Percentiles rank a stretch among this genome's conserved stretches.
These are phyloP conservation scores for Silurus asotus DNA, from an alignment of 2,113 vertebrate genomes.

Conservation along the genomic window DNA sequence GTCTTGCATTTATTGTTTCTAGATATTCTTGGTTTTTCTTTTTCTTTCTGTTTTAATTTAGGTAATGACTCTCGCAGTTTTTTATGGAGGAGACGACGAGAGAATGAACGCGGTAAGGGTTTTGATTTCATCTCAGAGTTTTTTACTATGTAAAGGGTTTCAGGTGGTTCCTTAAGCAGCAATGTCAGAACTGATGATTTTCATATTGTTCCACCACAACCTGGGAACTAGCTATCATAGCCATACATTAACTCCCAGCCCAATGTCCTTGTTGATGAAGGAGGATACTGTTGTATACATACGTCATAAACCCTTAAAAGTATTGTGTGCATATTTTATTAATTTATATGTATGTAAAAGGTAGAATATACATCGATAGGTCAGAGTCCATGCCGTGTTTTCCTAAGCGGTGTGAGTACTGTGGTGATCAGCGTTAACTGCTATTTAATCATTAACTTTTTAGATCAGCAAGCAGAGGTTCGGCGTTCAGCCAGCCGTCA, in stretches of 20 bases:
- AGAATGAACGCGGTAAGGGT: constrained; percentile 69
- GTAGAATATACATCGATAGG: neutral
- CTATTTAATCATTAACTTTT: constrained; percentile 40
- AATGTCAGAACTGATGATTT: neutral
- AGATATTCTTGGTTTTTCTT: neutral
- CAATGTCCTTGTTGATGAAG: neutral
- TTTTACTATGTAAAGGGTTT: neutral
- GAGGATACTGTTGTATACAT: neutral
- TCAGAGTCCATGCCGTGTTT: constrained; percentile 5
- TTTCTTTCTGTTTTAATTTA: constrained; percentile 45
- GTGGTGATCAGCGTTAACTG: constrained; percentile 13
- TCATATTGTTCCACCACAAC: neutral
- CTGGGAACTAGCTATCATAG: neutral
- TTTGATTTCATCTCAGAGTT: neutral
- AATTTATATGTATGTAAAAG: constrained; percentile 2
- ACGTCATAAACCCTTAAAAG: neutral
- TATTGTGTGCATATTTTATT: neutral
- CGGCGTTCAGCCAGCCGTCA: constrained; percentile 66
- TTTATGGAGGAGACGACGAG: constrained; percentile 73
- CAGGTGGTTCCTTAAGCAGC: neutral
- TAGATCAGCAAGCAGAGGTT: constrained; percentile 69
- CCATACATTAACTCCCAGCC: neutral
- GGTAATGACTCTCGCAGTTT: constrained; percentile 74
- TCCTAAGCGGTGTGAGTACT: neutral
- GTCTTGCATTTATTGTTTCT: too few species aligned